phyloP scores from a whole-genome alignment of 2,888 invertebrate genomes.

The Agrotis ipsilon region DNA sequence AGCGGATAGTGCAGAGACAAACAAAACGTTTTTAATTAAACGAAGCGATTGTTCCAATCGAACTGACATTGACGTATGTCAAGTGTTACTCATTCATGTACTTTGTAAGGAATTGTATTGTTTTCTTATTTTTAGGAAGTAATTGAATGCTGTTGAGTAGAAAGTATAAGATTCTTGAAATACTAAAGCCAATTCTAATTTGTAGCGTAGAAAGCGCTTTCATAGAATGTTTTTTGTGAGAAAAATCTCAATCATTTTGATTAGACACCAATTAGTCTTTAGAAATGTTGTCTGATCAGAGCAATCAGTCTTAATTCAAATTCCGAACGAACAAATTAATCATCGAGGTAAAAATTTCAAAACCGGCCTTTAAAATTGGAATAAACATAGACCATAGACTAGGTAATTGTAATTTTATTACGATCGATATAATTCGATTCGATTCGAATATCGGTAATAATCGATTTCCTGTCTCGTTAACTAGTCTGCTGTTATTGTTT shows the following conservation, averaged over 20 bases:
- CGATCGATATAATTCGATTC: constrained; percentile 46
- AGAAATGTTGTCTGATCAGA: not conserved
- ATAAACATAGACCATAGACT: constrained; percentile 31
- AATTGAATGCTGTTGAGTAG: not conserved
- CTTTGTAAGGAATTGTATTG: constrained; percentile 17
- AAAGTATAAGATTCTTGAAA: not conserved
- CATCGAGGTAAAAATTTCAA: constrained; percentile 9
- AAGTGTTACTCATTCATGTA: constrained; percentile 32
- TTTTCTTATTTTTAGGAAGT: constrained; percentile 28
- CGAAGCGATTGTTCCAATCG: constrained; percentile 56
- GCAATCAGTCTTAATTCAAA: constrained; percentile 10
- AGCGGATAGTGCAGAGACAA: constrained; percentile 45
- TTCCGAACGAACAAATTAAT: not conserved
- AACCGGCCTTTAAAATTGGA: not conserved
- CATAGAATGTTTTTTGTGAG: not conserved
- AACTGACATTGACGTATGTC: constrained; percentile 55
- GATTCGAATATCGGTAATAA: constrained; percentile 56
- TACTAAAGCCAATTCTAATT: not conserved
- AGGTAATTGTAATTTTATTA: not conserved
- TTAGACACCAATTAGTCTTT: not conserved
- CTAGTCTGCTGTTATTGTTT: constrained; percentile 37
- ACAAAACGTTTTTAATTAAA: constrained; percentile 62
- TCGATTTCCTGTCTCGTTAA: constrained; percentile 62
- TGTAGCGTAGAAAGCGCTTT: not conserved
- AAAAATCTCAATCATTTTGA: not conserved